These are phyloP conservation scores for Metacarcinus magister DNA, from an alignment of 2,888 invertebrate genomes.

Conservation along the genomic window DNA sequence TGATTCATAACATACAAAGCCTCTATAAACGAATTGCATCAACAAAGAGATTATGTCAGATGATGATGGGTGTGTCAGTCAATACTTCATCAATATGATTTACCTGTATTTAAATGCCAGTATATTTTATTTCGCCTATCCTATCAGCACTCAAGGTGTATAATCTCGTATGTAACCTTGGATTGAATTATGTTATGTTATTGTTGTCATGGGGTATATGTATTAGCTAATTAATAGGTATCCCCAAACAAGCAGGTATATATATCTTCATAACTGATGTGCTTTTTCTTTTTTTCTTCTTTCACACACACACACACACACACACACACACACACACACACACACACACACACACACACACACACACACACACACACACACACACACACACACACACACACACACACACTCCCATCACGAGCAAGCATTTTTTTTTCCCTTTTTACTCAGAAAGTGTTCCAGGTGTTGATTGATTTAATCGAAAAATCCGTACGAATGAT, in stretches of 20 bases:
- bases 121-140: not conserved
- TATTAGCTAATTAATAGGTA: not conserved
- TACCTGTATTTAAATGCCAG: not conserved
- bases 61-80: not conserved
- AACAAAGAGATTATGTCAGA: not conserved
- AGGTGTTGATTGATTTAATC: too few species aligned
- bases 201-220: not conserved
- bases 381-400: not conserved
- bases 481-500: too few species aligned
- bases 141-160: too few species aligned
- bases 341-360: constrained; percentile 58
- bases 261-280: not conserved
- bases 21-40: not conserved
- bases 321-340: constrained; percentile 64
- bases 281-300: too few species aligned
- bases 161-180: too few species aligned
- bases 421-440: too few species aligned
- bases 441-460: too few species aligned
- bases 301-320: not conserved
- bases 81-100: not conserved
- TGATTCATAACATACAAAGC: not conserved
- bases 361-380: constrained; percentile 68
- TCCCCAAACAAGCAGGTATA: not conserved
- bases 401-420: too few species aligned
- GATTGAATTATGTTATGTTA: not conserved